Evolutionary conservation across 1,140 invertebrate species (phyloP).

Genomic region (Papilio polytes): DNA sequence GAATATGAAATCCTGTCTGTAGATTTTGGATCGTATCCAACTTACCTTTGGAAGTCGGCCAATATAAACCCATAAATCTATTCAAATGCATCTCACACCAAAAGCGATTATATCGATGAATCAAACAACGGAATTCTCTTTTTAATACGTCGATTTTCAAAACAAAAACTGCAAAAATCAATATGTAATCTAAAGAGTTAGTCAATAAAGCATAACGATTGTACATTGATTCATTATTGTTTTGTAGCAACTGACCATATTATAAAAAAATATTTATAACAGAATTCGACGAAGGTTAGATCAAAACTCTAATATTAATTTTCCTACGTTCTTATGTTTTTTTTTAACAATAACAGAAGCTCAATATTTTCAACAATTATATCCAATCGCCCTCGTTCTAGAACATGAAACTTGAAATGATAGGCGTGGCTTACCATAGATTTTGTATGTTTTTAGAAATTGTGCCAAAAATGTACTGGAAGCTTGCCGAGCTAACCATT

Average conservation of each 20-base stretch:
- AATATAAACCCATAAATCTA: constrained; percentile 21
- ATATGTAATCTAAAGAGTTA: too few species aligned
- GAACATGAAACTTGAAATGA: background rate
- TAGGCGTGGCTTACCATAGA: background rate
- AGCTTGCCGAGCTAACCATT: background rate
- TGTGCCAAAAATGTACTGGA: constrained; percentile 1
- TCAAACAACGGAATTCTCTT: background rate
- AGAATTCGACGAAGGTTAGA: too few species aligned
- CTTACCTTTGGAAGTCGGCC: constrained; percentile 21
- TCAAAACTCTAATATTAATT: too few species aligned
- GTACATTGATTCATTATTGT: too few species aligned
- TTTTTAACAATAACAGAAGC: too few species aligned
- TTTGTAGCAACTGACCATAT: too few species aligned
- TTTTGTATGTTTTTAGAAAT: background rate
- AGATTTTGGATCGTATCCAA: constrained; percentile 19
- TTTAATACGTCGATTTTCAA: background rate
- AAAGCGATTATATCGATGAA: constrained; percentile 22
- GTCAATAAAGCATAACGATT: too few species aligned
- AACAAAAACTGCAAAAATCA: too few species aligned
- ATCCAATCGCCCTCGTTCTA: background rate
- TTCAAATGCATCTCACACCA: constrained; percentile 19
- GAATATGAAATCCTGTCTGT: constrained; percentile 10
- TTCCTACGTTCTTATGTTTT: too few species aligned
- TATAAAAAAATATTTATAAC: too few species aligned
- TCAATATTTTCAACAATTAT: too few species aligned